Conservation (phyloP, 1,140 invertebrate species). For the Drosophila kikkawai region DNA sequence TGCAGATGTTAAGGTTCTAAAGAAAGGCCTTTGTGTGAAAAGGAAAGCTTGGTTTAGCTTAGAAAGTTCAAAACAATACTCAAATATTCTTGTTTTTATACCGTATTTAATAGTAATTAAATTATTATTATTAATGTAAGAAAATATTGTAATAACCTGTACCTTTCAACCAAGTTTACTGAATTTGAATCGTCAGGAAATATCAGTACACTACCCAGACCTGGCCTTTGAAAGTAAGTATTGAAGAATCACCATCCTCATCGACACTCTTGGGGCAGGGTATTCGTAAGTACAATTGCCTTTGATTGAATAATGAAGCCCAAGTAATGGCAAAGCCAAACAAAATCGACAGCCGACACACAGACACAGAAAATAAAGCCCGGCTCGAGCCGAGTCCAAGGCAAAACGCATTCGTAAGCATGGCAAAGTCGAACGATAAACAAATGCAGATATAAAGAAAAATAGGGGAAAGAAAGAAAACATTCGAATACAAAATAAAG, state of each 20-base stretch:
- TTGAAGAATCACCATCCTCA: constrained; percentile 8
- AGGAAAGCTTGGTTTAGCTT: not conserved
- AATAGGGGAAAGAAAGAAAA: constrained; percentile 41
- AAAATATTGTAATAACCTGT: not conserved
- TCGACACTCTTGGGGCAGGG: constrained; percentile 28
- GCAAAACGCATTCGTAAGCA: constrained; percentile 56
- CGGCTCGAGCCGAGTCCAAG: constrained; percentile 33
- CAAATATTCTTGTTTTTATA: not conserved
- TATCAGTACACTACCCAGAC: not conserved
- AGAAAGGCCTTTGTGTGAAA: not conserved
- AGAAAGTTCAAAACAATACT: not conserved
- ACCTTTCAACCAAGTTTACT: not conserved
- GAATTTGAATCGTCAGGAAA: not conserved
- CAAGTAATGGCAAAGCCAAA: constrained; percentile 70
- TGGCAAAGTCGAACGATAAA: constrained; percentile 44
- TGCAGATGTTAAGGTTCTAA: constrained; percentile 11
- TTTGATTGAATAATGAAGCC: constrained; percentile 78
- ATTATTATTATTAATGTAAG: not conserved
- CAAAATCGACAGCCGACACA: constrained; percentile 41
- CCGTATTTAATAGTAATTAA: not conserved
- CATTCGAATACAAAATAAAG: constrained; percentile 57
- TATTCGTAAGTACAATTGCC: constrained; percentile 58
- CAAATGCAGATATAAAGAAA: constrained; percentile 53
- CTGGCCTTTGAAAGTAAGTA: not conserved
- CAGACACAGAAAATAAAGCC: constrained; percentile 27